Base-by-base conservation (phyloP, 2,113 vertebrate species). In the Pelecanoides urinatrix region DNA sequence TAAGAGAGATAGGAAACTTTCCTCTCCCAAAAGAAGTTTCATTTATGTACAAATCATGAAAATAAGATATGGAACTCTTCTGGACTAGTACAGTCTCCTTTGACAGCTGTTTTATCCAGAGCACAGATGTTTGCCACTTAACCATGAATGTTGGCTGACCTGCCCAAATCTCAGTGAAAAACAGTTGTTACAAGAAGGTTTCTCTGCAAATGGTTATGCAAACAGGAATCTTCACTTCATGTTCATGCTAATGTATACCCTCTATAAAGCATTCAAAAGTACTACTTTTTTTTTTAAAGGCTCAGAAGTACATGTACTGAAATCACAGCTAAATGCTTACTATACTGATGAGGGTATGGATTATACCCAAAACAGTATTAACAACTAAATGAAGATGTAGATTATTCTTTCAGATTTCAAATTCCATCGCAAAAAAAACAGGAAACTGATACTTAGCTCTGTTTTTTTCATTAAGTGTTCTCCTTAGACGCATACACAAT, bases 71-170 rank as follows among this genome's bases (percentile, higher is more conserved):
- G 58, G 63, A 95, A 86, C 67, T 55, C 47, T 78, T 40, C 66
- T 82, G 73, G 77, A 85, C 25, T 59, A 47, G 36, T 82, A 13
- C 42, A 66, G 40, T 50, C 5, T 86, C 61, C 53, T 96, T 50
- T 82, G 32, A 67, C 10, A 58, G 59, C 78, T 87, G n/a, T 89
- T 95, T 91, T 94, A 74, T 91, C 82, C 86, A 84, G 78, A 88
- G 92, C 53, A 82, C 93, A 96, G 90, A 96, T 95, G 83, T 97
- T 96, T 97, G 86, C 80, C 78, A 96, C 86, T 68, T 93, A 77
- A 88, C 63, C 36, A 56, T 80, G 89, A 92, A 94, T 34, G 59
- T 47, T 94, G 71, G 88, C 90, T 96, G 91, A 92, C 89, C 90
- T 86, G 77, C 58, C 65, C 29, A 49, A 62, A 79, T 75, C 49